phyloP scores from a whole-genome alignment of 37 sponge, comb jelly and placozoan genomes.

The Axinella damicornis region DNA sequence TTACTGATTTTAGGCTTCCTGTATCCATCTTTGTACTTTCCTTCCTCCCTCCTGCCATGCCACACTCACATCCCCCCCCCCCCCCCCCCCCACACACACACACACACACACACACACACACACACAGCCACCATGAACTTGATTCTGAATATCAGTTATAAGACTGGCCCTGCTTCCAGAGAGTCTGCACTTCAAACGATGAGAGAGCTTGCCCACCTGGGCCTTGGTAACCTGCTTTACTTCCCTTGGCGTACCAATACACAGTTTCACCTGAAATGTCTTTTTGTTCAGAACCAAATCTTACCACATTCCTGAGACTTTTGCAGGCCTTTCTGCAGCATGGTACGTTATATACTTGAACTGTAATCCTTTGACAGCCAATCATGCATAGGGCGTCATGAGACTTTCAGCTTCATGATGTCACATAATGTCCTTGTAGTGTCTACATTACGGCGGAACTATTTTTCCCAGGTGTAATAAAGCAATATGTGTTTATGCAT shows the following conservation, averaged over 20 bases:
- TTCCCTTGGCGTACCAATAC: too few species aligned
- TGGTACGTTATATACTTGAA: not conserved
- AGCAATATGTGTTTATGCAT: too few species aligned
- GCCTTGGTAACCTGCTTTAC: constrained; percentile 63
- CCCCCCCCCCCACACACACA: not conserved
- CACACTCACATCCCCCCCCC: too few species aligned
- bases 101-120: constrained; percentile 13
- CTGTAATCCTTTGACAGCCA: too few species aligned
- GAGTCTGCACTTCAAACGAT: constrained; percentile 4
- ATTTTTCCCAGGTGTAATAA: too few species aligned
- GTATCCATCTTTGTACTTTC: not conserved
- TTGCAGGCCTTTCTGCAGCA: not conserved
- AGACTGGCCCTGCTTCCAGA: not conserved
- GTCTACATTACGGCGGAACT: not conserved
- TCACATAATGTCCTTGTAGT: not conserved
- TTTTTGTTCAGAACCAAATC: constrained; percentile 41
- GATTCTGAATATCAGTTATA: constrained; percentile 5
- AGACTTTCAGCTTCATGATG: too few species aligned
- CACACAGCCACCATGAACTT: constrained; percentile 53
- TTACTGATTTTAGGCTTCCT: too few species aligned
- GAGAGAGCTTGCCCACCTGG: constrained; percentile 60
- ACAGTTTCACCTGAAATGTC: too few species aligned
- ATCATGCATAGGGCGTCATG: too few species aligned
- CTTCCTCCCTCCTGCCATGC: not conserved
- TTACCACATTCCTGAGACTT: constrained; percentile 46